Evolutionary conservation across 2,797 vertebrate genomes (phyloP).

Genomic region (Crypturellus tataupa): DNA sequence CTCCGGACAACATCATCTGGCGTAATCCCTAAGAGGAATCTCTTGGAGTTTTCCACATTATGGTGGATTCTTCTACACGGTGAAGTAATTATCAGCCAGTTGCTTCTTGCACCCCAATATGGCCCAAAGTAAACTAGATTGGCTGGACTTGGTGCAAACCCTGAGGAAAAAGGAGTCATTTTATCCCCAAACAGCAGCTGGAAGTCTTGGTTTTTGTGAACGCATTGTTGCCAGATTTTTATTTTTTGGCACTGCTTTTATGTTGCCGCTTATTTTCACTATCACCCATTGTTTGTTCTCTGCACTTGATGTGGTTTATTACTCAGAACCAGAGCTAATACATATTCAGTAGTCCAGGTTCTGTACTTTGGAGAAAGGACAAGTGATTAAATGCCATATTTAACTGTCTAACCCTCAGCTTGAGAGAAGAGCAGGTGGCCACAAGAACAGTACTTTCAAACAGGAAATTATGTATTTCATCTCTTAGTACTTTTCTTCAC

Average conservation of each 20-base stretch:
- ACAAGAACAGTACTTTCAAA: slow-evolving; percentile 32
- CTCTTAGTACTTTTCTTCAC: background rate
- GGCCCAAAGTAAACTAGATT: background rate
- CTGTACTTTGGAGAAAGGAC: slow-evolving; percentile 53
- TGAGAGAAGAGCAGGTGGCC: slow-evolving; percentile 56
- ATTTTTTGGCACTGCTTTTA: slow-evolving; percentile 50
- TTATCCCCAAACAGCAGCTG: background rate
- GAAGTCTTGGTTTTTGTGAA: background rate
- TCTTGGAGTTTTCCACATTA: fast-evolving
- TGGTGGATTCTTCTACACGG: background rate
- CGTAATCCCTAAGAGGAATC: background rate
- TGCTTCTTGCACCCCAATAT: background rate
- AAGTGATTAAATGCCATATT: slow-evolving; percentile 8
- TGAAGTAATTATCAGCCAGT: background rate
- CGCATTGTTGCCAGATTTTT: background rate
- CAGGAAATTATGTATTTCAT: slow-evolving; percentile 11
- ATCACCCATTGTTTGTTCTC: slow-evolving; percentile 64
- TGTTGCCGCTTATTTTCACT: slow-evolving; percentile 61
- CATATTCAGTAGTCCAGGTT: slow-evolving; percentile 47
- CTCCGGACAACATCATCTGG: too few species aligned
- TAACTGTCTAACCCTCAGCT: slow-evolving; percentile 33
- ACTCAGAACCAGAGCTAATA: slow-evolving; percentile 72
- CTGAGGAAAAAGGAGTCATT: background rate
- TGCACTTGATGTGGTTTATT: slow-evolving; percentile 57
- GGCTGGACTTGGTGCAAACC: background rate